Evolutionary conservation across 2,797 vertebrate species (phyloP), one percentile per base, ranked within the genome.

Genomic region (Hippoglossus hippoglossus): DNA sequence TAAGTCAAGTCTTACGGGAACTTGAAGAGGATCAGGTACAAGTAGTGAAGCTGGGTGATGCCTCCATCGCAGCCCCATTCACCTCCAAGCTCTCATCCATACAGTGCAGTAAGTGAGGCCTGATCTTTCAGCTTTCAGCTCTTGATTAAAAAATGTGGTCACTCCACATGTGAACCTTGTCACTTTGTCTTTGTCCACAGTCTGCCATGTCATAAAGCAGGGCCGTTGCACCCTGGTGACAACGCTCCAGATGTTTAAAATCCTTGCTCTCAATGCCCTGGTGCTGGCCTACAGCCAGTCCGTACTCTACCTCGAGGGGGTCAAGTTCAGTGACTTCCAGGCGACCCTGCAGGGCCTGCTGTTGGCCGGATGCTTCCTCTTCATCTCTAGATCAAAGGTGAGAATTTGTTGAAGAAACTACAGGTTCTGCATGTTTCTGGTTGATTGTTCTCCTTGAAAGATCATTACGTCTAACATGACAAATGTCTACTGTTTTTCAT

Each of bases 201-300:
- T 99, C 79, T 99, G 98, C 86, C 97, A 99, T 44, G 98, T 99
- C 74, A 98, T 99, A 91, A 99, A 99, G 90, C 98, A 99, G 88
- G 98, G 98, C 0, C 97, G 98, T 1, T 99, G 98, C 89, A 99
- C 98, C 0, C 82, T 99, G 55, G 98, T 99, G 49, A 99, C 98
- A 2, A 99, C 98, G 0, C 94, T 99, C 50, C 98, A 99, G 79
- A 99, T 99, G 98, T 99, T 99, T 79, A 99, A 99, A 91, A 99
- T 99, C 86, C 94, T 99, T 18, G 98, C 98, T 0, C 94, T 99
- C 41, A 99, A 99, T 0, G 98, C 98, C 0, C 93, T 99, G 51
- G 97, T 99, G 80, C 89, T 99, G 71, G 98, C 98, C 55, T 99
- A 99, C 85, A 99, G 98, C 89, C 98, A 99, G 93, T 99, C 98